These are phyloP conservation scores for Byasa hedistus DNA, from an alignment of 2,888 invertebrate species.

Conservation along the genomic window DNA sequence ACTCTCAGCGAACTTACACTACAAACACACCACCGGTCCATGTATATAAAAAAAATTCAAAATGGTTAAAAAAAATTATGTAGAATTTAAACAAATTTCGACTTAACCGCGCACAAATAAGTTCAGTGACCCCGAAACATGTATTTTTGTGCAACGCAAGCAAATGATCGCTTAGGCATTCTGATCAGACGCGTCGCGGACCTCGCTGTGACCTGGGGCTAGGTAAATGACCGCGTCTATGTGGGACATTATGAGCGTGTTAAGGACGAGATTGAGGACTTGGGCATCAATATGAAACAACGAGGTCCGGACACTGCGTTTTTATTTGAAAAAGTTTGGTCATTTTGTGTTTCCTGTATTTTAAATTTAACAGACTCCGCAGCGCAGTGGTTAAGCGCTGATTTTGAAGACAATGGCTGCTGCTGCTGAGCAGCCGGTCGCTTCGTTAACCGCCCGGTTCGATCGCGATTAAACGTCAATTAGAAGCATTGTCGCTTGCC, in stretches of 20 bases:
- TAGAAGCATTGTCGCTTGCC: constrained; percentile 67
- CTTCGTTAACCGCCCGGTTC: constrained; percentile 52
- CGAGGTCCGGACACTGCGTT: too few species aligned
- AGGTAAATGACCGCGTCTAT: constrained; percentile 53
- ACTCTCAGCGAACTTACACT: too few species aligned
- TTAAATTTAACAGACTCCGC: too few species aligned
- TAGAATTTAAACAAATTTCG: not conserved
- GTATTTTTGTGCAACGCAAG: constrained; percentile 59
- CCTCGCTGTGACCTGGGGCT: constrained; percentile 56
- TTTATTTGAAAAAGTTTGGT: too few species aligned
- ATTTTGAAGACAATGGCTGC: constrained; percentile 15
- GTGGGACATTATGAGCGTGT: constrained; percentile 36
- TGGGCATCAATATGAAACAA: not conserved
- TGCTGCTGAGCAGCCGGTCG: constrained; percentile 44
- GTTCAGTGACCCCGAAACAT: constrained; percentile 51
- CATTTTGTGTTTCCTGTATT: too few species aligned
- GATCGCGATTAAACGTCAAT: constrained; percentile 72
- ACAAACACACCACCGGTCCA: too few species aligned
- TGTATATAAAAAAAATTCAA: too few species aligned
- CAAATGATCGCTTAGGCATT: constrained; percentile 58
- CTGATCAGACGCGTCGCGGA: constrained; percentile 54
- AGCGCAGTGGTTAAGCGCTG: constrained; percentile 5
- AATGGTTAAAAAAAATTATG: not conserved
- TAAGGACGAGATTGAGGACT: constrained; percentile 30
- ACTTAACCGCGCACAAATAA: constrained; percentile 34